These are phyloP conservation scores for Troides aeacus DNA, from an alignment of 2,888 invertebrate species.

Conservation along the genomic window DNA sequence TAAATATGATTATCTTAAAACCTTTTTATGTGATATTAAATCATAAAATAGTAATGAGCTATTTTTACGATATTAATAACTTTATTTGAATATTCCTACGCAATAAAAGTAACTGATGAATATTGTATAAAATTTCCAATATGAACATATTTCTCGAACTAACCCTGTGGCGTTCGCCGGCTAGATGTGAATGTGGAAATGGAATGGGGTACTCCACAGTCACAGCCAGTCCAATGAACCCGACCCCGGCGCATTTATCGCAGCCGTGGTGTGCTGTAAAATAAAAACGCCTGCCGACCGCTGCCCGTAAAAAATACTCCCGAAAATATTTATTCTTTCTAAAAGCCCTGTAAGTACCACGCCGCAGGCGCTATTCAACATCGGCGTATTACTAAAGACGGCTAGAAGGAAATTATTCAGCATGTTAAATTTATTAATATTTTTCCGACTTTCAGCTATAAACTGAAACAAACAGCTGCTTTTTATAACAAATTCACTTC, in stretches of 20 bases:
- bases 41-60: neutral
- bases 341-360: slow-evolving; percentile 31
- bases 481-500: too few species aligned
- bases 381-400: slow-evolving; percentile 12
- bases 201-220: slow-evolving; percentile 23
- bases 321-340: slow-evolving; percentile 67
- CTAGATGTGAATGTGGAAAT: slow-evolving; percentile 8
- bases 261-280: slow-evolving; percentile 77
- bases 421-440: neutral
- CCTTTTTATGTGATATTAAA: neutral
- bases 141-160: slow-evolving; percentile 22
- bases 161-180: slow-evolving; percentile 11
- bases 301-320: slow-evolving; percentile 65
- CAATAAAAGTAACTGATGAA: slow-evolving; percentile 8
- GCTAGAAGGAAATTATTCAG: slow-evolving; percentile 7
- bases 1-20: too few species aligned
- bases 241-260: slow-evolving; percentile 61
- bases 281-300: slow-evolving; percentile 65
- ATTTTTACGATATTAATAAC: neutral
- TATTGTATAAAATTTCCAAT: slow-evolving; percentile 8
- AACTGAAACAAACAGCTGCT: neutral
- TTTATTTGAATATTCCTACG: neutral
- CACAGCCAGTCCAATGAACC: slow-evolving; percentile 22
- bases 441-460: neutral
- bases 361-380: slow-evolving; percentile 9